Evolutionary conservation across 2,797 vertebrate genomes (phyloP), one percentile per base, ranked within the genome.

Genomic region (Acridotheres tristis): DNA sequence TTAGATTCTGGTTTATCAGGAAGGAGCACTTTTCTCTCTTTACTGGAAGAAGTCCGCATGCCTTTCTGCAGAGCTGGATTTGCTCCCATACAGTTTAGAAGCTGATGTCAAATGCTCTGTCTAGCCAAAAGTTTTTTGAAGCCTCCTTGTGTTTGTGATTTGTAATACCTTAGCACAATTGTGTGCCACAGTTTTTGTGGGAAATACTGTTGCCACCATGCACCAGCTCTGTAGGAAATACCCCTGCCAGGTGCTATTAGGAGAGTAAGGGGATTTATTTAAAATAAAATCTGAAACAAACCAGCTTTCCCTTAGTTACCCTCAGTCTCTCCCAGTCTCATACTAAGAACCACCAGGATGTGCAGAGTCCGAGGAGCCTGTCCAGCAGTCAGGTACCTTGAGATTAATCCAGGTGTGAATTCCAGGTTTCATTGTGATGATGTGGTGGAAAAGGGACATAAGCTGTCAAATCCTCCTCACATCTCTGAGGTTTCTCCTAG

Each of bases 281-380:
- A 22, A 90, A 85, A 59, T 10, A 67, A 76, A 78, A 51, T 23
- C 22, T 48, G 50, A 78, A 89, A 29, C 4, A 80, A 90, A 57
- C 2, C 16, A 74, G 10, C 8, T 85, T 53, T 83, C 9, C 10
- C 12, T 73, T 15, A 6, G 11, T 74, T 55, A 25, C 27, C 6
- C 11, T 74, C 36, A 16, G 4, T 38, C 6, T 53, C 34, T 69
- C 48, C 4, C 30, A 42, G 11, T n/a, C 34, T 63, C 18, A 16
- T 17, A 9, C 25, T 30, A 19, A 30, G 27, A 76, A 62, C 18
- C 38, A 66, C 9, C 16, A 75, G 32, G 63, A 25, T 11, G 19
- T 15, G 15, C 2, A 4, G 14, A 23, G 25, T 16, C 59, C 0
- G 0, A 88, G 67, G 40, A 57, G 16, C 30, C 29, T 63, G 43